These are phyloP conservation scores for Rotaria sp. DNA, from an alignment of 2,888 invertebrate genomes.

Conservation along the genomic window DNA sequence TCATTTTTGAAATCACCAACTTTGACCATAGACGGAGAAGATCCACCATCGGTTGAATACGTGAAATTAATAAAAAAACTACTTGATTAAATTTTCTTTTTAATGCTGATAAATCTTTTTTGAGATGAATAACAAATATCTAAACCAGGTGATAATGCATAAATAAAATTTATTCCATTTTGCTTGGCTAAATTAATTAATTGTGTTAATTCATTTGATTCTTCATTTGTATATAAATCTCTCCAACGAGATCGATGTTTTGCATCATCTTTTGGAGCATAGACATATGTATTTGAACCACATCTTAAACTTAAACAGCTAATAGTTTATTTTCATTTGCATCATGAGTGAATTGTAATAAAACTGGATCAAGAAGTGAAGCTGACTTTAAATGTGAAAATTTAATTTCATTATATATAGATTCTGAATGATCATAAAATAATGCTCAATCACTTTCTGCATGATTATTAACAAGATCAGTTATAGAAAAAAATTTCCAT, in stretches of 20 bases:
- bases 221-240: conserved; percentile 90
- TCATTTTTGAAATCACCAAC: no score
- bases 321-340: not conserved
- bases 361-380: conserved; percentile 75
- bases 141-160: no score
- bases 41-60: no score
- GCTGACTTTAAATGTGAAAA: conserved; percentile 87
- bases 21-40: no score
- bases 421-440: conserved; percentile 79
- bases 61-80: no score
- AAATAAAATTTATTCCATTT: no score
- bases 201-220: conserved; percentile 67
- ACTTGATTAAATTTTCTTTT: no score
- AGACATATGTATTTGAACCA: conserved; percentile 82
- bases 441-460: conserved; percentile 88
- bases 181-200: conserved; percentile 78
- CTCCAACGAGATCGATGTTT: conserved; percentile 96
- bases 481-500: conserved; percentile 81
- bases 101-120: no score
- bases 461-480: conserved; percentile 94
- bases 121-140: no score
- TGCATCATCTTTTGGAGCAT: conserved; percentile 97
- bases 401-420: conserved; percentile 78
- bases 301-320: not conserved
- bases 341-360: conserved; percentile 42